Base-by-base conservation (phyloP, 1,140 invertebrate genomes). In the Phocides pigmalion region DNA sequence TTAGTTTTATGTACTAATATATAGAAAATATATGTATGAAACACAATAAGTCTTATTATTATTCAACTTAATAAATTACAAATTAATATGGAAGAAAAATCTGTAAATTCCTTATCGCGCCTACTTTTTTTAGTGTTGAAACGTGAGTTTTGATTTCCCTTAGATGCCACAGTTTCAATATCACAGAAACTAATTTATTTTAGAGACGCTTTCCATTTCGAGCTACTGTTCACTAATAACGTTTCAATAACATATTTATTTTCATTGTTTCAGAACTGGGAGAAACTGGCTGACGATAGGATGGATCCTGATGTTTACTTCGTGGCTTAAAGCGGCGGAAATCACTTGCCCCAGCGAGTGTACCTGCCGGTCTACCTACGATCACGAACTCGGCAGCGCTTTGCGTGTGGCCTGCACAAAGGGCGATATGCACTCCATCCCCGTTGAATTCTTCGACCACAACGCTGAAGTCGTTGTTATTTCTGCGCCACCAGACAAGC, bases 391-490 rank as follows among this genome's bases (percentile, higher is more conserved):
- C 4, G 79, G 71, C 16, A 70, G 39, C 8, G 50, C 66, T 6
- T 49, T 84, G 37, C 69, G 70, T 25, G 70, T 87, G 15, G 35
- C 64, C 9, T 95, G 94, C 72, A 84, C 90, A 54, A 68, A 90
- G 62, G 95, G 95, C 6, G 93, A 94, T 25, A 92, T 96, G 85
- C 91, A 84, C 41, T 81, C 92, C 1, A 91, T 96, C 35, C 94
- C 95, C 6, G 85, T 94, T 1, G 87, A 92, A 28, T 88, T 93
- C 47, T 92, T 96, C 76, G 94, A 94, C 70, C 69, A 87, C 0
- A 92, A 93, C 47, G 94, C 94, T 9, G 92, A 96, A 83, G 91
- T 96, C 1, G 87, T 97, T 22, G 91, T 94, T 63, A 95, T 97
- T 41, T 93, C 94, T 0, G 95, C 96, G 0, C 95, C 96, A 0